Conservation (phyloP, 2,888 invertebrate species). For the Tipula lateralis region DNA sequence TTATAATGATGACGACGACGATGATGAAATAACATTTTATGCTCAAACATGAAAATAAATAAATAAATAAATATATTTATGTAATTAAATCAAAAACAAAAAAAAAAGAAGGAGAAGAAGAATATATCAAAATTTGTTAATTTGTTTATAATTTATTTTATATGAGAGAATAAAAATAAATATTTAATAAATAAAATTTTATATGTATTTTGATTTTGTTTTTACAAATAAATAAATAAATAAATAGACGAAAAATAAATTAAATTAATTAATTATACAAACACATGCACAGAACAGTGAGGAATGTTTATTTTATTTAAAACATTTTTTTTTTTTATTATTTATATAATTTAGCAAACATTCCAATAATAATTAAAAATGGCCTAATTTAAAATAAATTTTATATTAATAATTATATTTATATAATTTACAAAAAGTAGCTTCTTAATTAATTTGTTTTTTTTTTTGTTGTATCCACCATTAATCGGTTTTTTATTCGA, state of each 20-base stretch:
- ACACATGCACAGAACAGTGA: neutral
- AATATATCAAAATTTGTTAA: constrained; percentile 24
- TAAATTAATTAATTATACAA: neutral
- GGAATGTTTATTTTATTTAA: neutral
- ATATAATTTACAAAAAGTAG: neutral
- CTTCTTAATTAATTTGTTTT: neutral
- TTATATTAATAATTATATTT: neutral
- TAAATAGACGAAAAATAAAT: neutral
- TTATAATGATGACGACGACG: constrained; percentile 36
- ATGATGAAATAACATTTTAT: constrained; percentile 32
- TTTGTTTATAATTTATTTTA: constrained; percentile 24
- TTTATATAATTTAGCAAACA: neutral
- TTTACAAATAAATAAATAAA: neutral
- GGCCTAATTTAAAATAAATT: neutral
- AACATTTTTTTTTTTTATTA: neutral
- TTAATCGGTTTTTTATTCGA: too few species aligned
- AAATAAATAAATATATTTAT: neutral
- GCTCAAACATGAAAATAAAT: constrained; percentile 30
- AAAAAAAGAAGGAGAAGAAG: neutral
- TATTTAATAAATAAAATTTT: neutral
- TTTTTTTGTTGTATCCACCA: neutral
- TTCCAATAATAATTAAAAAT: neutral
- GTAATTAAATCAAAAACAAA: neutral
- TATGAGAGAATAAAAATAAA: constrained; percentile 1
- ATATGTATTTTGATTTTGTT: neutral